Evolutionary conservation across 1,140 invertebrate genomes (phyloP), one percentile per base, ranked within the genome.

Genomic region (Lerema accius): DNA sequence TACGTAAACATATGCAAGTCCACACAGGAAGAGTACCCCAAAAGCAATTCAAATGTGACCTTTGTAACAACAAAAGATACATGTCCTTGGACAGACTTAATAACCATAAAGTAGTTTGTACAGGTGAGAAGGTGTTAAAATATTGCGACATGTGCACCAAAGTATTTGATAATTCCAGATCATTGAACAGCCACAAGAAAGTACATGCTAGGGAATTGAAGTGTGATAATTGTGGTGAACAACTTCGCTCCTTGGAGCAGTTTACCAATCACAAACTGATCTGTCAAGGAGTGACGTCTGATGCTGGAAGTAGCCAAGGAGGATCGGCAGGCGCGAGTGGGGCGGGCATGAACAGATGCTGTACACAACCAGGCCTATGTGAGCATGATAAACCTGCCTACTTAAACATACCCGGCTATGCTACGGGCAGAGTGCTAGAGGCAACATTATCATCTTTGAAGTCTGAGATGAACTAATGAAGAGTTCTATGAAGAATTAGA

Each of bases 141-240:
- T 92, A 84, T 75, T 92, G 91, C 71, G 91, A 92, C 66, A 92
- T 92, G 91, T 92, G 91, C 71, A 86, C 87, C 15, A 92, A 92
- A 78, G 91, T 92, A 17, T 92, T 92, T 82, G 91, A 92, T 55
- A 92, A 92, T 75, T 91, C 91, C 48, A 85, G 91, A 71, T 92
- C 91, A 17, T 71, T 92, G n/a, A 92, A 92, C 68, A 92, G 91
- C 60, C 91, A 92, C 69, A 91, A 90, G 64, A 92, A 92, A 75
- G 90, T 92, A 43, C 91, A 92, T 81, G 90, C 91, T 37, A 82
- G 90, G 66, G 91, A 92, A 70, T 73, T 92, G 11, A 92, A 92
- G 68, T 92, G 91, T 82, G 89, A 92, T 51, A 81, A 76, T 40
- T 92, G 91, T 78, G 91, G 91, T 35, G 91, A 92, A 75, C 91